Base-by-base conservation (phyloP, 2,888 invertebrate species). In the Eupithecia exiguata region DNA sequence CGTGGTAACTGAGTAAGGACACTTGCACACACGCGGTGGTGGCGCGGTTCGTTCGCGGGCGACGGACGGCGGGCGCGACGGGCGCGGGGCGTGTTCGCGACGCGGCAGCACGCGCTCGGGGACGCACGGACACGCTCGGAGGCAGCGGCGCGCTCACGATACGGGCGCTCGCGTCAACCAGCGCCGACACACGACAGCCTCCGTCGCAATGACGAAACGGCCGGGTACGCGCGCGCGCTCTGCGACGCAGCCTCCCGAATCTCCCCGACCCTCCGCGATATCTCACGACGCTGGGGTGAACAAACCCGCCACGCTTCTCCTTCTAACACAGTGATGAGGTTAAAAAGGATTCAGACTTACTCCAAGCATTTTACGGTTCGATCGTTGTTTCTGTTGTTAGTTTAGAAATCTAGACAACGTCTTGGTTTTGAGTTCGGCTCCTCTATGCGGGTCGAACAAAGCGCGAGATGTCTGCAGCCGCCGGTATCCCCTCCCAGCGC, bases 1-100 rank as follows among this genome's bases (percentile, higher is more conserved):
- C 87, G 94, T 94, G 86, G 95, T 95, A 96, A 91, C 95, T 94
- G 83, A 95, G 95, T 85, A 88, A 79, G 92, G 92, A 86, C 94
- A 95, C 90, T 94, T 91, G 89, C 96, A 96, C 93, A 96, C 77
- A 78, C 85, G 75, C 76, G 85, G 86, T 84, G 84, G 79, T 70
- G 72, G 30, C 77, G 74, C 75, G 71, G 76, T 82, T 77, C 83
- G 82, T 81, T 78, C 78, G 81, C 74, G 74, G 86, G 86, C 84
- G 81, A 77, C 77, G 75, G 38, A 4, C 76, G 78, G 75, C 77
- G 78, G 74, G 76, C 78, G 78, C 76, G 77, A 81, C 83, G 78
- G 84, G 83, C 77, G 79, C 85, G 77, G 77, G 85, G 87, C 84
- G 84, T 83, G 84, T 81, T 79, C 83, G 79, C 73, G 75, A 46